Evolutionary conservation across 2,113 vertebrate genomes (phyloP).

Genomic region (Leiothrix lutea): DNA sequence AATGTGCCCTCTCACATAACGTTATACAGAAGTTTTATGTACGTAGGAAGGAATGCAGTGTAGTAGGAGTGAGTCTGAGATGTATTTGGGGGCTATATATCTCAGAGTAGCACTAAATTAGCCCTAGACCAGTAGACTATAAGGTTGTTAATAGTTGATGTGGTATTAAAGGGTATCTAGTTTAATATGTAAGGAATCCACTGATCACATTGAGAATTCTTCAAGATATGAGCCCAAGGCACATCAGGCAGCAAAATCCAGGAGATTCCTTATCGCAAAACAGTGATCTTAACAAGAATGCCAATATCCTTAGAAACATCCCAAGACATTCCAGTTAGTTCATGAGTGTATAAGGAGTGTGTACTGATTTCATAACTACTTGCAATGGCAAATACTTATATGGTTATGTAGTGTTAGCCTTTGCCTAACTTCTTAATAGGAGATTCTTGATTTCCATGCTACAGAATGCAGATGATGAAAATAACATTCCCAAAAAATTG

Average conservation of each 20-base stretch:
- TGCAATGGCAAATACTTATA: neutral
- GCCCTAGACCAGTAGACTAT: neutral
- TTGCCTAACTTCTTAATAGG: neutral
- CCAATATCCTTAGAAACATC: neutral
- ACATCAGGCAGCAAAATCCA: neutral
- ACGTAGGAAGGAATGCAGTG: neutral
- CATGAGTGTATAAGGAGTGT: neutral
- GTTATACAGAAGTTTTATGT: neutral
- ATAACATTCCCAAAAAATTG: neutral
- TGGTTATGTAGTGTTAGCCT: neutral
- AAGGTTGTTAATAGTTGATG: neutral
- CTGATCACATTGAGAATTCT: neutral
- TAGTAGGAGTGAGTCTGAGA: neutral
- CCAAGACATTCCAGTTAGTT: neutral
- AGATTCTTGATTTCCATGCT: neutral
- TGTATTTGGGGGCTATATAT: accelerated
- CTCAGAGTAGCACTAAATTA: neutral
- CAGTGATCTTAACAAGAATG: neutral
- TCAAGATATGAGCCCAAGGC: neutral
- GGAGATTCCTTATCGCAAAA: neutral
- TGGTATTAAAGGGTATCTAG: neutral
- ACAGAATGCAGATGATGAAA: neutral
- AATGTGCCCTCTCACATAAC: neutral
- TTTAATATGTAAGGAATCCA: neutral
- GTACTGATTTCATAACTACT: neutral